A percentile compares a stretch with the other conserved stretches of the same genome.
Conservation (phyloP, 2,113 vertebrate species). For the Ictalurus furcatus region DNA sequence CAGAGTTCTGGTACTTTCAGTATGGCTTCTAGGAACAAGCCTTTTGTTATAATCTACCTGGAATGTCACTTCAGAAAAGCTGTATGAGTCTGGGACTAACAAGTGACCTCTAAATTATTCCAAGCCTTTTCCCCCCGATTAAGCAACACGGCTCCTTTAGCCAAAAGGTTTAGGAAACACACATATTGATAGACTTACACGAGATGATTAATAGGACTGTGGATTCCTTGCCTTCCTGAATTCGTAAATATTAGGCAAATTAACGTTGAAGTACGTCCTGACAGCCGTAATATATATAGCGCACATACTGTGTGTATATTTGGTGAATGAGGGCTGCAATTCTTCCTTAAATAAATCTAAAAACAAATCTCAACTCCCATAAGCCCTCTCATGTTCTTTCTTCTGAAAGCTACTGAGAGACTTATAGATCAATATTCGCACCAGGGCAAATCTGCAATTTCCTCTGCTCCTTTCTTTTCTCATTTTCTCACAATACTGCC, state of each 20-base stretch:
- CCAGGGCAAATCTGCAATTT: constrained; percentile 28
- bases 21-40: background rate
- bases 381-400: background rate
- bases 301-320: background rate
- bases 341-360: constrained; percentile 3
- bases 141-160: background rate
- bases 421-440: constrained; percentile 23
- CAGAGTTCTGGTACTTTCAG: background rate
- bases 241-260: no score
- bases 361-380: background rate
- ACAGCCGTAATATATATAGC: background rate
- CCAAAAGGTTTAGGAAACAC: background rate
- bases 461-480: constrained; percentile 2
- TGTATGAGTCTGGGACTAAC: background rate
- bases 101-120: background rate
- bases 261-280: background rate
- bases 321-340: background rate
- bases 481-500: constrained; percentile 42
- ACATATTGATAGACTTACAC: no score
- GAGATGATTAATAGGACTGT: background rate
- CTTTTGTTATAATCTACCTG: background rate
- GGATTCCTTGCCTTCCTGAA: background rate
- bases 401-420: background rate
- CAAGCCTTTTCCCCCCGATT: background rate
- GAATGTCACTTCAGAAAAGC: background rate